These are phyloP conservation scores for Tolmerus cingulatus DNA, from an alignment of 2,888 invertebrate species.

Conservation along the genomic window DNA sequence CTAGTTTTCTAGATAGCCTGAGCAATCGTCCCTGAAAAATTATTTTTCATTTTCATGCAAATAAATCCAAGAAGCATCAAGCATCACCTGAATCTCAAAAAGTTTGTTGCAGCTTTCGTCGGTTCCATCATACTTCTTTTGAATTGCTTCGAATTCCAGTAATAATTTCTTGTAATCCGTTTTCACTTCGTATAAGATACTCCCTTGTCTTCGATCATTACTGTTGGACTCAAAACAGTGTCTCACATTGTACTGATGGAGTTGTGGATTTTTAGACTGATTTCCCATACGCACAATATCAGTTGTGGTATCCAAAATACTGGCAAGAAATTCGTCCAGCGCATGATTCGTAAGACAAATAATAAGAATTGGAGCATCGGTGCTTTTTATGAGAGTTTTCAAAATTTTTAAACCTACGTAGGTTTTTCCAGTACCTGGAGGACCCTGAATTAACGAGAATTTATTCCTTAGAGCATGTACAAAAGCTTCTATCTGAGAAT, in stretches of 20 bases:
- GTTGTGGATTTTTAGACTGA: conserved; percentile 69
- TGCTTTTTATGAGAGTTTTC: conserved; percentile 71
- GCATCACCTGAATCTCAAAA: conserved; percentile 52
- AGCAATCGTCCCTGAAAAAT: conserved; percentile 52
- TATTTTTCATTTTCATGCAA: background rate
- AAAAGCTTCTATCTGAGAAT: conserved; percentile 73
- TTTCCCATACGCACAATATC: conserved; percentile 75
- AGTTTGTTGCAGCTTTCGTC: conserved; percentile 55
- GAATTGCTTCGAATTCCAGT: conserved; percentile 54
- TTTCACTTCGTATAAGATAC: conserved; percentile 55
- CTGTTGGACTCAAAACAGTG: conserved; percentile 46
- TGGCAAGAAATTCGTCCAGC: conserved; percentile 84
- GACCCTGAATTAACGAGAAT: conserved; percentile 83
- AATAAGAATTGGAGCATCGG: conserved; percentile 70
- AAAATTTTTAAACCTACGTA: conserved; percentile 80
- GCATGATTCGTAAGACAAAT: conserved; percentile 89
- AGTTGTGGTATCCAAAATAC: conserved; percentile 68
- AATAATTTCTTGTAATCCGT: conserved; percentile 57
- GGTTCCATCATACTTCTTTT: conserved; percentile 58
- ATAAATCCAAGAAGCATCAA: background rate
- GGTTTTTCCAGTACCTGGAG: conserved; percentile 90
- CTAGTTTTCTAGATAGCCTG: conserved; percentile 60
- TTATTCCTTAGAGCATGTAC: conserved; percentile 74
- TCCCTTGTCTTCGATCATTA: conserved; percentile 53
- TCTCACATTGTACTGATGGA: conserved; percentile 66